Percentiles rank a stretch among this genome's conserved stretches.
Evolutionary conservation across 2,888 invertebrate genomes (phyloP).

Genomic region (Phyllotreta striolata): DNA sequence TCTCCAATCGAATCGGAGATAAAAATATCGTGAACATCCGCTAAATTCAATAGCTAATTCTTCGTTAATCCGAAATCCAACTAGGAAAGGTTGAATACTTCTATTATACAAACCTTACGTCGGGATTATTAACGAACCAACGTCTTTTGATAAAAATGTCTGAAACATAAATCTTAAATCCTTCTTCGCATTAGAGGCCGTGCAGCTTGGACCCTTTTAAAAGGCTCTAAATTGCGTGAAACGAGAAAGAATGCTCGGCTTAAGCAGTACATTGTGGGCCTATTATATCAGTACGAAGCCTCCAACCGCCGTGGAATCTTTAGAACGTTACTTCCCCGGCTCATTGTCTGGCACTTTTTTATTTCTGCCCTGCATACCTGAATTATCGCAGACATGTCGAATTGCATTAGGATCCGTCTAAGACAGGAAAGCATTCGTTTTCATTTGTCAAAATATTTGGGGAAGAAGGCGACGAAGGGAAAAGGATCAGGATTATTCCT

Average conservation of each 20-base stretch:
- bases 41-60: conserved; percentile 9
- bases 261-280: conserved; percentile 39
- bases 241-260: conserved; percentile 41
- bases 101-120: conserved; percentile 22
- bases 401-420: conserved; percentile 38
- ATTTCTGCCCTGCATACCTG: conserved; percentile 41
- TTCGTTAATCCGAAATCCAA: conserved; percentile 23
- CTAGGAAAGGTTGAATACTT: conserved; percentile 17
- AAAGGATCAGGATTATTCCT: too few relatives aligned
- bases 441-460: conserved; percentile 45
- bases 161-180: conserved; percentile 40
- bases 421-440: conserved; percentile 43
- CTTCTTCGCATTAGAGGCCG: conserved; percentile 28
- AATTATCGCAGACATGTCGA: conserved; percentile 42
- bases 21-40: too few relatives aligned
- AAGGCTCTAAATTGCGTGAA: conserved; percentile 41
- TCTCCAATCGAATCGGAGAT: too few relatives aligned
- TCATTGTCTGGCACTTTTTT: conserved; percentile 40
- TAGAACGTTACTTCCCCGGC: conserved; percentile 31
- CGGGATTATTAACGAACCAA: conserved; percentile 41
- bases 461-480: conserved; percentile 5
- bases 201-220: conserved; percentile 24
- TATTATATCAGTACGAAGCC: conserved; percentile 34
- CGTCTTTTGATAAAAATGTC: conserved; percentile 42
- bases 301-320: conserved; percentile 26